Percentiles rank a stretch among this genome's conserved stretches.
Evolutionary conservation across 2,113 vertebrate species (phyloP).

Genomic region (Rhea americana): DNA sequence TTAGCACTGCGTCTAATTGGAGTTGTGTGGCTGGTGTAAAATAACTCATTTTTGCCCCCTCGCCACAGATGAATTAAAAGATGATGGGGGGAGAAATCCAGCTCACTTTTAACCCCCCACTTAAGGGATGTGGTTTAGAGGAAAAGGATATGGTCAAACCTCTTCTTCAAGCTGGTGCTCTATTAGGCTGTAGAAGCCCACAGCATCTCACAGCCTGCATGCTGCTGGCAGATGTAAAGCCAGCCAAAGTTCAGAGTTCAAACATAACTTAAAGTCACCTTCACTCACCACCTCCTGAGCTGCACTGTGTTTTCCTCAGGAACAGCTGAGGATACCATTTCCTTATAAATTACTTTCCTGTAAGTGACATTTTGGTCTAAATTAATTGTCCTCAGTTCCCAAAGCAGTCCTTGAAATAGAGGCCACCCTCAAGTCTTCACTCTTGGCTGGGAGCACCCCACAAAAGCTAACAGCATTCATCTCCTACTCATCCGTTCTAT

Average conservation of each 20-base stretch:
- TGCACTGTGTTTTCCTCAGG: neutral
- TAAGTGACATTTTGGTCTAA: neutral
- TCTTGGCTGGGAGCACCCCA: neutral
- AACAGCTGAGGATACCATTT: neutral
- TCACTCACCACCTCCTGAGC: neutral
- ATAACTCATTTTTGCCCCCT: neutral
- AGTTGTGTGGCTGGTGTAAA: neutral
- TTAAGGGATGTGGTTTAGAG: neutral
- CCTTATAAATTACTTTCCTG: neutral
- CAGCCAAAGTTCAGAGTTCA: neutral
- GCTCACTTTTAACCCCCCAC: neutral
- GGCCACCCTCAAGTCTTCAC: neutral
- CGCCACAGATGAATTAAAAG: neutral
- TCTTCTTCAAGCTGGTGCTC: neutral
- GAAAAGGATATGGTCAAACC: neutral
- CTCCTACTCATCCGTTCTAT: neutral
- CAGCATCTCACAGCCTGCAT: fast-evolving
- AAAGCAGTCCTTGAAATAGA: neutral
- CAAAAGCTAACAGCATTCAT: neutral
- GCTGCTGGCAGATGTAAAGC: neutral
- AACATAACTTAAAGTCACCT: neutral
- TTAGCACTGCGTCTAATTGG: neutral
- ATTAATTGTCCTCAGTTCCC: neutral
- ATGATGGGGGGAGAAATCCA: neutral
- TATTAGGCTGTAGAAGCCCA: neutral